These are phyloP conservation scores for Neomorphus geoffroyi DNA, from an alignment of 2,797 vertebrate species.

Conservation along the genomic window DNA sequence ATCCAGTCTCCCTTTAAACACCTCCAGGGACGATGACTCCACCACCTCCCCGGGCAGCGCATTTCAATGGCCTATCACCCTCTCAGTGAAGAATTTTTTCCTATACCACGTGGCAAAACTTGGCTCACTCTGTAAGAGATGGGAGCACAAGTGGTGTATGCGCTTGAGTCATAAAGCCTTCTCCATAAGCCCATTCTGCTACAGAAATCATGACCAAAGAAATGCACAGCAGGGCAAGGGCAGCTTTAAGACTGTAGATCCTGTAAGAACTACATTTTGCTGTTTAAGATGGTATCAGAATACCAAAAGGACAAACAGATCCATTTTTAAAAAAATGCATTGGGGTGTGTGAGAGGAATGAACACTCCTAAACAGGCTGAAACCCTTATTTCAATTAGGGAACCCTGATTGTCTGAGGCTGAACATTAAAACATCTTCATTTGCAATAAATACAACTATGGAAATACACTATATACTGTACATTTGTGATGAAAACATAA, in stretches of 20 bases:
- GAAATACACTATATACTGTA: not conserved
- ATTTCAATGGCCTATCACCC: too few relatives aligned
- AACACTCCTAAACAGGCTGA: not conserved
- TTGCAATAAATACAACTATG: not conserved
- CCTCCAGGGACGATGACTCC: too few relatives aligned
- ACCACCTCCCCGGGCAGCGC: too few relatives aligned
- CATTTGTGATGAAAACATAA: not conserved
- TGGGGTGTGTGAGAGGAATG: not conserved
- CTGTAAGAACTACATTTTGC: not conserved
- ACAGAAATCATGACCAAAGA: not conserved
- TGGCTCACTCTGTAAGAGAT: not conserved
- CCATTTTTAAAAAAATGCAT: not conserved
- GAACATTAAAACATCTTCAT: not conserved
- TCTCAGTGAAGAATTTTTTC: too few relatives aligned
- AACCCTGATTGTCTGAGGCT: not conserved
- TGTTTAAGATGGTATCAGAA: rapidly evolving
- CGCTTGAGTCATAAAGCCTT: not conserved
- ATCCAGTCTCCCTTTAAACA: too few relatives aligned
- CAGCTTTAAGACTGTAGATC: not conserved
- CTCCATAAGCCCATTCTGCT: not conserved
- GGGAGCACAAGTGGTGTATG: not conserved
- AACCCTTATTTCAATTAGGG: not conserved
- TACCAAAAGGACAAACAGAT: not conserved
- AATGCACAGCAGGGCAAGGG: not conserved
- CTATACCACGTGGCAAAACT: not conserved